A percentile compares a stretch with the other conserved stretches of the same genome.
Evolutionary conservation across 2,888 invertebrate species (phyloP).

Genomic region (Philhelius pedissequus): DNA sequence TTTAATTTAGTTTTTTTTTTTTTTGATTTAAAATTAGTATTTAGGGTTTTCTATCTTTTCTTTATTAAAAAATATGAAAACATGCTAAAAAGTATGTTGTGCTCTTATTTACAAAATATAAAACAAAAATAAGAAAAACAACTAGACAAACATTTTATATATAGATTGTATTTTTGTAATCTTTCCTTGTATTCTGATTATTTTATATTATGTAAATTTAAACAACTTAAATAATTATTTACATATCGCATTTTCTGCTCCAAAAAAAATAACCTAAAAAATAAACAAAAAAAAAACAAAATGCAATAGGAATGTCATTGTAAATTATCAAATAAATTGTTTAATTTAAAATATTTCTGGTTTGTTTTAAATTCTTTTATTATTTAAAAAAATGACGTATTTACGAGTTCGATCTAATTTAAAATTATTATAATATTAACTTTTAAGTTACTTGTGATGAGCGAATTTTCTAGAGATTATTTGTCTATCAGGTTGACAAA

Average conservation of each 20-base stretch:
- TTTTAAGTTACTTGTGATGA: too few species aligned
- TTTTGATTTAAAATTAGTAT: slow-evolving; percentile 42
- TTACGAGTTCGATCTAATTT: too few species aligned
- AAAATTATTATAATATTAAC: too few species aligned
- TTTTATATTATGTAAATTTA: slow-evolving; percentile 46
- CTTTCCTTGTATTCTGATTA: slow-evolving; percentile 59
- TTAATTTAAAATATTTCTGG: slow-evolving; percentile 41
- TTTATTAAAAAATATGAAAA: slow-evolving; percentile 20
- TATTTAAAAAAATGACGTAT: too few species aligned
- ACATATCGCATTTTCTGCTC: slow-evolving; percentile 60
- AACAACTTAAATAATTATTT: slow-evolving; percentile 56
- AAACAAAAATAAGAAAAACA: slow-evolving; percentile 20
- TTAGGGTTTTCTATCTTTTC: slow-evolving; percentile 24
- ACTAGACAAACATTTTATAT: slow-evolving; percentile 12
- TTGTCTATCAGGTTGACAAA: too few species aligned
- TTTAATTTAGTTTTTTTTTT: slow-evolving; percentile 35
- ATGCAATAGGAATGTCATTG: slow-evolving; percentile 63
- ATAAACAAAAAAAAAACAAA: background rate
- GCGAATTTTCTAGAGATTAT: too few species aligned
- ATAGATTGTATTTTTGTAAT: slow-evolving; percentile 65
- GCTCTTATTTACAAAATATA: slow-evolving; percentile 47
- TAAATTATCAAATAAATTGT: slow-evolving; percentile 66
- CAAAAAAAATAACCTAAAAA: slow-evolving; percentile 40
- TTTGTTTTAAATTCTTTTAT: background rate
- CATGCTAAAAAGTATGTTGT: slow-evolving; percentile 46